phyloP scores from a whole-genome alignment of 2,113 vertebrate genomes.

The Numenius arquata region DNA sequence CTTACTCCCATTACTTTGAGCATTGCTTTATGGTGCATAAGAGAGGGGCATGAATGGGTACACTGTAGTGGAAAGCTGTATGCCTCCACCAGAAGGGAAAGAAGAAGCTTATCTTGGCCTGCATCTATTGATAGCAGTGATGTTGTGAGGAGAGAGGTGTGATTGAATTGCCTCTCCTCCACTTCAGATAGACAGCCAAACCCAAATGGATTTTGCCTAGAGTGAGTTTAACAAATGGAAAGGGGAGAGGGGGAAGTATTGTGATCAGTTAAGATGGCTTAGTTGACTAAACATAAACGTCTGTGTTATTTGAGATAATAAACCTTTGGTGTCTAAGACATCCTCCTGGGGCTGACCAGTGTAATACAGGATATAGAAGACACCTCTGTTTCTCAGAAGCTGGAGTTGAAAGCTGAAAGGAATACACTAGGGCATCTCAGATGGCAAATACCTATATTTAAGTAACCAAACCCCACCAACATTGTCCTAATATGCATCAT shows the following conservation, averaged over 20 bases:
- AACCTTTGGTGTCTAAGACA: not conserved
- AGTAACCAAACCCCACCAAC: not conserved
- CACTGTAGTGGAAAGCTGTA: not conserved
- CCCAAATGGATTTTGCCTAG: not conserved
- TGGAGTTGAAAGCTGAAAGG: not conserved
- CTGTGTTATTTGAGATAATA: not conserved
- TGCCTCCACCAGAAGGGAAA: not conserved
- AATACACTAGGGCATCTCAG: not conserved
- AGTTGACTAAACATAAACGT: not conserved
- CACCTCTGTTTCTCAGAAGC: not conserved
- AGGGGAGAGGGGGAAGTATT: not conserved
- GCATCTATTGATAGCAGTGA: not conserved
- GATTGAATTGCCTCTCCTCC: not conserved
- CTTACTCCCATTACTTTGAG: not conserved
- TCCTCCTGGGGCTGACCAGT: not conserved
- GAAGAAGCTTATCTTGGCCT: not conserved
- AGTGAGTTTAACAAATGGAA: not conserved
- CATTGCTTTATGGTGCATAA: not conserved
- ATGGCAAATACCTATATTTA: not conserved
- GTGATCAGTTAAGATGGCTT: not conserved
- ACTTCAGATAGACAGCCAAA: not conserved
- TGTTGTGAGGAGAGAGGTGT: not conserved
- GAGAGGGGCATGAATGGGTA: not conserved
- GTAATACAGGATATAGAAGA: not conserved
- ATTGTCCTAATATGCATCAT: not conserved